A percentile compares a stretch with the other conserved stretches of the same genome.
Evolutionary conservation across 2,888 invertebrate genomes (phyloP).

Genomic region (Caenorhabditis sp.): DNA sequence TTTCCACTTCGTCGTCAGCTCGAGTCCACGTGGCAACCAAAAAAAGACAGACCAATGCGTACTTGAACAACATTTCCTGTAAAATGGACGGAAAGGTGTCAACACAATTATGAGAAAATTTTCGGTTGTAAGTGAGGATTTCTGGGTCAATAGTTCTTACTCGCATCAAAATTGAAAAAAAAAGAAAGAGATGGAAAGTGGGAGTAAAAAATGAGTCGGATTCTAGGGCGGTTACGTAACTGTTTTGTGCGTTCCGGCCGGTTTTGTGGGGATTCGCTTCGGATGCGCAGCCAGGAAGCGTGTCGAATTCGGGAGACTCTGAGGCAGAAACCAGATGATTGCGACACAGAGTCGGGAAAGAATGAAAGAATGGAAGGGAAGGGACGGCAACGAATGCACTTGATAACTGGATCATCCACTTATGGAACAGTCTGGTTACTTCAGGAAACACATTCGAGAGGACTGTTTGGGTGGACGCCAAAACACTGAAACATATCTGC

Average conservation of each 20-base stretch:
- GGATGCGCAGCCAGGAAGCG: slow-evolving; percentile 42
- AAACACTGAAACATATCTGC: no score
- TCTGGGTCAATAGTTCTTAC: slow-evolving; percentile 30
- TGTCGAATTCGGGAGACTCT: slow-evolving; percentile 50
- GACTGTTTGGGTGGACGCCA: no score
- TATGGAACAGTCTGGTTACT: neutral
- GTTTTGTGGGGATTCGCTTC: slow-evolving; percentile 35
- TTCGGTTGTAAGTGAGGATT: no score
- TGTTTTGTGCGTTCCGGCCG: slow-evolving; percentile 48
- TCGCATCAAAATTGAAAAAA: neutral
- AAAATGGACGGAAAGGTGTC: no score
- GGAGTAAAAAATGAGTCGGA: no score
- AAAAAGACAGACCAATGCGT: slow-evolving; percentile 2
- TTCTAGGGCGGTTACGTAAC: slow-evolving; percentile 42
- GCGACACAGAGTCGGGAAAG: slow-evolving; percentile 12
- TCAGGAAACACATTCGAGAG: neutral
- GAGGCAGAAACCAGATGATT: slow-evolving; percentile 46
- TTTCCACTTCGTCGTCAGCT: slow-evolving; percentile 19
- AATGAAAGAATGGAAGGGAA: neutral
- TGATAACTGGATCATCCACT: slow-evolving; percentile 34
- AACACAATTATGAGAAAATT: neutral
- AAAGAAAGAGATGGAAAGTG: neutral
- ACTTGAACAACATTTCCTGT: slow-evolving; percentile 26
- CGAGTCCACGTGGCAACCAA: slow-evolving; percentile 27
- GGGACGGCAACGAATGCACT: slow-evolving; percentile 11